Percentiles rank a stretch among this genome's conserved stretches.
Conservation (phyloP, 2,888 invertebrate species). For the Acleris cristana region DNA sequence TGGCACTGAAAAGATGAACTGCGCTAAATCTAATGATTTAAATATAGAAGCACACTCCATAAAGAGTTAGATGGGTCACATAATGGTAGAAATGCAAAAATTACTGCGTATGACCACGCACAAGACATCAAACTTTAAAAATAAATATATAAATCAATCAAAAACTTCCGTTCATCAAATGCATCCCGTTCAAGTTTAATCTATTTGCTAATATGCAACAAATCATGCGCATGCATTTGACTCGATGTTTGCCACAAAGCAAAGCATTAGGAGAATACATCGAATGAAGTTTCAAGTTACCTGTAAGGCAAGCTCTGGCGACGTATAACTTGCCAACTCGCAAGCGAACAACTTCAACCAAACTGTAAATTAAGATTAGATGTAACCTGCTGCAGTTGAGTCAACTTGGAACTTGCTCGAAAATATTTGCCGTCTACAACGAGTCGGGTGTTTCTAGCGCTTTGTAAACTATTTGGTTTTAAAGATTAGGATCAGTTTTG, state of each 20-base stretch:
- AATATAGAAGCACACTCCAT: too few species aligned
- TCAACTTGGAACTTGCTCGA: slow-evolving; percentile 47
- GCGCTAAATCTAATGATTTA: too few species aligned
- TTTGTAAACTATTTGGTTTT: slow-evolving; percentile 37
- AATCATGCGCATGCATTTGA: slow-evolving; percentile 29
- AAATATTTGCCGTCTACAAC: slow-evolving; percentile 62
- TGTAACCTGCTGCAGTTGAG: slow-evolving; percentile 53
- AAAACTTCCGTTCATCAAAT: background rate
- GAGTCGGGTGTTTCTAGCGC: slow-evolving; percentile 38
- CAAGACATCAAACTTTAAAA: too few species aligned
- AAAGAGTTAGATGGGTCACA: too few species aligned
- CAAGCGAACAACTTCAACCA: slow-evolving; percentile 51
- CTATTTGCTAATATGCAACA: slow-evolving; percentile 12
- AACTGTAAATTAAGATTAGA: slow-evolving; percentile 72
- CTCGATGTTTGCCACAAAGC: slow-evolving; percentile 19
- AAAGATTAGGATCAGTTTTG: slow-evolving; percentile 24
- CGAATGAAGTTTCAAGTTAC: slow-evolving; percentile 21
- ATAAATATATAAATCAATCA: background rate
- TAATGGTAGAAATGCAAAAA: too few species aligned
- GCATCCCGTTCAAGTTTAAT: background rate
- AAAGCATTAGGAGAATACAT: slow-evolving; percentile 10
- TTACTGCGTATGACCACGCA: too few species aligned
- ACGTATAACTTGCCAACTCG: slow-evolving; percentile 51
- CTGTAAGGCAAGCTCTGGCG: slow-evolving; percentile 29
- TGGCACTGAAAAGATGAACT: too few species aligned